phyloP scores from a whole-genome alignment of 2,113 vertebrate genomes.

The Cynoglossus semilaevis region DNA sequence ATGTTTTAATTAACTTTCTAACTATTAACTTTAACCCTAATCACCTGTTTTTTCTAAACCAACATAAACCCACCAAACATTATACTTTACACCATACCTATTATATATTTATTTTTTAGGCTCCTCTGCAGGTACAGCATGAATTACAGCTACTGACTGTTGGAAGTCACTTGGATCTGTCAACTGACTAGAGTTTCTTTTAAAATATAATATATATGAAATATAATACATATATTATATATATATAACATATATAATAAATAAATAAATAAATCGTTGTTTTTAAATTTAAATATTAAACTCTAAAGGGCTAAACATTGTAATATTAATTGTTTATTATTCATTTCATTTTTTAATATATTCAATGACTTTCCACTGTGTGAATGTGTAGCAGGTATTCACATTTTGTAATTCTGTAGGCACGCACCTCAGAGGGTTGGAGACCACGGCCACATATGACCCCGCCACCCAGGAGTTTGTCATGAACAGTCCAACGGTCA shows the following conservation, averaged over 20 bases:
- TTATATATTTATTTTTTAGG: too few relatives aligned
- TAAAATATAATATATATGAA: too few relatives aligned
- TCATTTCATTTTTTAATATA: background rate
- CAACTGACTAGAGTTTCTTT: constrained; percentile 51
- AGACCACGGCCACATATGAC: constrained; percentile 95
- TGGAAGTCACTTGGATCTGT: constrained; percentile 54
- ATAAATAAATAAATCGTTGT: too few relatives aligned
- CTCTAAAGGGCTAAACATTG: constrained; percentile 5
- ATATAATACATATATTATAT: too few relatives aligned
- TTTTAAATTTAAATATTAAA: background rate
- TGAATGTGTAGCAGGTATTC: constrained; percentile 16
- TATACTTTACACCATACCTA: too few relatives aligned
- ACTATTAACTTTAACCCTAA: too few relatives aligned
- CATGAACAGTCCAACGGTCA: constrained; percentile 93
- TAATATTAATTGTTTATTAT: background rate
- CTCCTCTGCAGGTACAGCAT: too few relatives aligned
- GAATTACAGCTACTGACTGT: too few relatives aligned
- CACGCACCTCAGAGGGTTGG: constrained; percentile 90
- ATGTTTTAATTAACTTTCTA: too few relatives aligned
- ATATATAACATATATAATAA: too few relatives aligned
- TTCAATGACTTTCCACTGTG: background rate
- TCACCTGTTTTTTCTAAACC: too few relatives aligned
- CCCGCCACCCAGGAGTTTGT: constrained; percentile 93
- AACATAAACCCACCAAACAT: too few relatives aligned
- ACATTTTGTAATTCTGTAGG: constrained; percentile 69